phyloP scores from a whole-genome alignment of 2,113 vertebrate species.

The Notechis scutatus region DNA sequence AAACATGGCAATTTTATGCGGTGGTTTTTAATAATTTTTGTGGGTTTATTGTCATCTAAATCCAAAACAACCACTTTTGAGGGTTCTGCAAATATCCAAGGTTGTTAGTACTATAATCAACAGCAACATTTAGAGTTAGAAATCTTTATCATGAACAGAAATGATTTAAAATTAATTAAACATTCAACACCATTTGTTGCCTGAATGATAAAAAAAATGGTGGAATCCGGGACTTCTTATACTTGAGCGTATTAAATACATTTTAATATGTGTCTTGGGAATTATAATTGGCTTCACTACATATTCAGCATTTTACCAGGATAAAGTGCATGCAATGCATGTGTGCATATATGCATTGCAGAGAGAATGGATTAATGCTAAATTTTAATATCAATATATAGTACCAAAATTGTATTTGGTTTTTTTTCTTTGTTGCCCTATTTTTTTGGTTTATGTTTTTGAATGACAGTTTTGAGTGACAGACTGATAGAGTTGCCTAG shows the following conservation, averaged over 20 bases:
- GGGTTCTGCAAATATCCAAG: background rate
- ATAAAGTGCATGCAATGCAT: background rate
- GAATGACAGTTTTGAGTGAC: background rate
- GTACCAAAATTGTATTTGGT: background rate
- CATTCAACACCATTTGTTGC: constrained; percentile 21
- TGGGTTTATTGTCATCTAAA: background rate
- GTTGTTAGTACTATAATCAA: background rate
- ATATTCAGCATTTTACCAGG: background rate
- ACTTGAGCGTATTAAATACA: background rate
- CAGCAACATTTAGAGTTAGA: background rate
- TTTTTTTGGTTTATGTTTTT: background rate
- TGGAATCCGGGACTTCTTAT: background rate
- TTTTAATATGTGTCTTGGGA: constrained; percentile 17
- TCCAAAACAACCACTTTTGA: background rate
- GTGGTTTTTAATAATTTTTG: background rate
- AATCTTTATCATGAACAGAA: constrained; percentile 7
- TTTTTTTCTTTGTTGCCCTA: background rate
- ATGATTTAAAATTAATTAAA: constrained; percentile 38
- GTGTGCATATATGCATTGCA: background rate
- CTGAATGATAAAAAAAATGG: background rate
- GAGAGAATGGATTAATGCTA: background rate
- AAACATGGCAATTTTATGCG: background rate
- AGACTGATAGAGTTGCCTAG: background rate
- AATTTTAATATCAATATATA: background rate
- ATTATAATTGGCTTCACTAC: constrained; percentile 16